phyloP scores from a whole-genome alignment of 2,888 invertebrate species.

The Exephanes ischioxanthus region DNA sequence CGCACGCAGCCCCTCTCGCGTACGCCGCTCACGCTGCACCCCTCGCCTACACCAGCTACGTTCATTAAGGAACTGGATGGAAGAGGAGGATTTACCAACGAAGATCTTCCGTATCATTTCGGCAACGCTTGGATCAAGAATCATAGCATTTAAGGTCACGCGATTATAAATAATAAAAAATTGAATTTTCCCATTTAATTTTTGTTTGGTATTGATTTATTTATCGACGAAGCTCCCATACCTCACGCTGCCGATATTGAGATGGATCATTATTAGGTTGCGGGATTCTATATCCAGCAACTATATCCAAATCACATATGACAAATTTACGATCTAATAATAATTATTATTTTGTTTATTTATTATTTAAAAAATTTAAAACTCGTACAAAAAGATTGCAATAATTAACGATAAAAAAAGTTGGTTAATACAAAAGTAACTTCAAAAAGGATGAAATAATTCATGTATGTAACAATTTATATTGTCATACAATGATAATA shows the following conservation, averaged over 20 bases:
- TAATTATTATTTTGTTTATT: too few species aligned
- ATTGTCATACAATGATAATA: too few species aligned
- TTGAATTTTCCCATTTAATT: background rate
- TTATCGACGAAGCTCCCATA: background rate
- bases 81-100: background rate
- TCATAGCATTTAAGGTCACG: background rate
- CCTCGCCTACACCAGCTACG: constrained; percentile 61
- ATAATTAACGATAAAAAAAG: too few species aligned
- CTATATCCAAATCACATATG: too few species aligned
- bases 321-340: too few species aligned
- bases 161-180: constrained; percentile 33
- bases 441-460: too few species aligned
- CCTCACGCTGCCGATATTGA: background rate
- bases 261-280: background rate
- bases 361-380: too few species aligned
- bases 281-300: background rate
- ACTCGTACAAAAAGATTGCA: too few species aligned
- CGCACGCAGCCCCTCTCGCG: constrained; percentile 46
- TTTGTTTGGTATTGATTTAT: background rate
- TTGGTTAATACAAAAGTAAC: too few species aligned
- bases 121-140: background rate
- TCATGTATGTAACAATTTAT: too few species aligned
- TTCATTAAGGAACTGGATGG: constrained; percentile 44
- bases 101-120: background rate
- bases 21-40: constrained; percentile 56